These are phyloP conservation scores for Periophthalmus modestus DNA, from an alignment of 2,113 vertebrate genomes.

Conservation along the genomic window DNA sequence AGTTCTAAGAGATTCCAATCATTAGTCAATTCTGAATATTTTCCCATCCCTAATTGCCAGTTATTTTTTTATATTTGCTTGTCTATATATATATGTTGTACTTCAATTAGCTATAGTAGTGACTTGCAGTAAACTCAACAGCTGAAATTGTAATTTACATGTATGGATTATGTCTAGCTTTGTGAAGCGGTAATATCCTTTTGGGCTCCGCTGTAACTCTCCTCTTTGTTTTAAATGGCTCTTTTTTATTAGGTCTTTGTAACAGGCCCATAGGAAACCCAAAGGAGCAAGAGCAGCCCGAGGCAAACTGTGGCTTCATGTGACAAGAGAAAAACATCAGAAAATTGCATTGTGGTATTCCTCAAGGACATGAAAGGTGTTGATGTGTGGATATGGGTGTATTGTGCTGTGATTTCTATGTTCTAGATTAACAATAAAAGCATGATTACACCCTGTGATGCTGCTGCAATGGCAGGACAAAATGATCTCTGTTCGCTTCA, in stretches of 20 bases:
- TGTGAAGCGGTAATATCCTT: slow-evolving; percentile 55
- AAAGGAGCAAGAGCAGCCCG: slow-evolving; percentile 37
- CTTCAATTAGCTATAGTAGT: no score
- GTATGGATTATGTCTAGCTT: slow-evolving; percentile 59
- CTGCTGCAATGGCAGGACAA: slow-evolving; percentile 17
- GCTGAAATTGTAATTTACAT: slow-evolving; percentile 57
- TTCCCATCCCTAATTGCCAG: no score
- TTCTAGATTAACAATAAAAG: slow-evolving; percentile 4
- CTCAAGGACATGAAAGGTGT: slow-evolving; percentile 14
- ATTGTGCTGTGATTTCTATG: slow-evolving; percentile 27
- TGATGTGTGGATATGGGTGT: background rate
- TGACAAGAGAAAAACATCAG: slow-evolving; percentile 9
- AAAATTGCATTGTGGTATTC: slow-evolving; percentile 21
- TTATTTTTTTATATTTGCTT: no score
- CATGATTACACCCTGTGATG: background rate
- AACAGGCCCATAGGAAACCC: slow-evolving; percentile 52
- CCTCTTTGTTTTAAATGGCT: slow-evolving; percentile 55
- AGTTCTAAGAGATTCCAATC: no score
- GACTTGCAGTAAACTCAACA: background rate
- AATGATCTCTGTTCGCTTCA: slow-evolving; percentile 24
- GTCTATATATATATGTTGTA: no score
- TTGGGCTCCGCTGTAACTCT: slow-evolving; percentile 62
- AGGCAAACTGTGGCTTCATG: slow-evolving; percentile 45
- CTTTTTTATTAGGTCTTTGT: slow-evolving; percentile 51
- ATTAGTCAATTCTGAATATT: no score